Evolutionary conservation across 2,888 invertebrate genomes (phyloP).

Genomic region (Sphecodes monilicornis): DNA sequence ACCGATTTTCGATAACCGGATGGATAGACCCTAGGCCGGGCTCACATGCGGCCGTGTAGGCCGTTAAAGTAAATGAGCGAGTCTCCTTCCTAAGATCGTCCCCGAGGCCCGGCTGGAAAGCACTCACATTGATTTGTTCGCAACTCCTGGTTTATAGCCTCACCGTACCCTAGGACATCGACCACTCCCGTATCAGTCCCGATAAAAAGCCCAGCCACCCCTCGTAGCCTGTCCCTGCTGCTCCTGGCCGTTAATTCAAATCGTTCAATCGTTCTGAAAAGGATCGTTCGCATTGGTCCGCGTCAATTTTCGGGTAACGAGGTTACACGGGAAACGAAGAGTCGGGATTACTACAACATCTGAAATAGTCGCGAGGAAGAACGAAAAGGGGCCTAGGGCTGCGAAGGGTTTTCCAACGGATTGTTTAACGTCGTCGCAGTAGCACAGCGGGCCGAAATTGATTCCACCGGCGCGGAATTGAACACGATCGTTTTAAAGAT

Average conservation of each 20-base stretch:
- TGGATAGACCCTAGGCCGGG: slow-evolving; percentile 74
- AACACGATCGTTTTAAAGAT: slow-evolving; percentile 4
- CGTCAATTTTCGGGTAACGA: slow-evolving; percentile 56
- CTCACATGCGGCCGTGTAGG: slow-evolving; percentile 64
- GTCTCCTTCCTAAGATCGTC: slow-evolving; percentile 55
- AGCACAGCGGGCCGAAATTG: slow-evolving; percentile 22
- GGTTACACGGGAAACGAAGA: slow-evolving; percentile 40
- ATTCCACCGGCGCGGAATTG: slow-evolving; percentile 21
- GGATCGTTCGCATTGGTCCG: slow-evolving; percentile 40
- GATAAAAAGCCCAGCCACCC: slow-evolving; percentile 62
- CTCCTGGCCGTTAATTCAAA: slow-evolving; percentile 70
- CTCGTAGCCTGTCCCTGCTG: slow-evolving; percentile 20
- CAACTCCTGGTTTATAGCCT: slow-evolving; percentile 80
- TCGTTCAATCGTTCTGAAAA: slow-evolving; percentile 72
- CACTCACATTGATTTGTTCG: slow-evolving; percentile 83
- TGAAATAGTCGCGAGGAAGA: not conserved
- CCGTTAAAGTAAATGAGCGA: slow-evolving; percentile 76
- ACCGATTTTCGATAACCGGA: slow-evolving; percentile 73
- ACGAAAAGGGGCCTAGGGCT: not conserved
- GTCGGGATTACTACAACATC: slow-evolving; percentile 20
- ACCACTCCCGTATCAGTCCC: slow-evolving; percentile 65
- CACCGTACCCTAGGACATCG: slow-evolving; percentile 62
- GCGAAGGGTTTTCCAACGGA: not conserved
- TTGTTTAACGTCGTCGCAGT: slow-evolving; percentile 13
- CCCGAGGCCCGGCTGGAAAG: slow-evolving; percentile 50